Evolutionary conservation across 2,888 invertebrate genomes (phyloP), one percentile per base, ranked within the genome.

Genomic region (Podabrus alpinus): DNA sequence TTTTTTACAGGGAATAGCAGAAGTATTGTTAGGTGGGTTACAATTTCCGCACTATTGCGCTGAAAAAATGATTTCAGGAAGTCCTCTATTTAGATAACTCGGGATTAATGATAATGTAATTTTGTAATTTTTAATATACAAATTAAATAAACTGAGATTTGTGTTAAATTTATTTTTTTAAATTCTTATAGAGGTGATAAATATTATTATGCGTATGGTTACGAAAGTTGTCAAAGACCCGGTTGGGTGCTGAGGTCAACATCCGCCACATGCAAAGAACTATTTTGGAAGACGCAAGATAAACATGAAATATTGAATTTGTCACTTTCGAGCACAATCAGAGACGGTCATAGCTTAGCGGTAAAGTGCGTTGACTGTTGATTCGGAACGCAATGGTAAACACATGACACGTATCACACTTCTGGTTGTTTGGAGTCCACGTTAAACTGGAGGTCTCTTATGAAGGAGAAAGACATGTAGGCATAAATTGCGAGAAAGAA

Each of bases 31-130:
- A 21, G 88, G 90, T 82, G 92, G 92, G 5, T 85, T 93, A 24
- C 94, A 94, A 84, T 92, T 94, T 82, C 93, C 94, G 5, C 91
- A 90, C 83, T 91, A 91, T 84, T 94, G 94, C 84, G 92, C 93
- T 9, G 88, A 91, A 83, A 90, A 90, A 11, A 93, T 94, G 92
- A 86, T 93, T 88, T 90, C 91, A 69, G 91, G 92, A 81, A 89
- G 88, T 83, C 88, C 90, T 69, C 88, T 90, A 25, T 86, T 81
- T 78, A 87, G 86, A 81, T 13, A 17, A 16, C 13, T 13, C 16
- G 2, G 11, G 19, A n/a, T n/a, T 45, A n/a, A 45, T 45, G n/a
- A n/a, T 45, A n/a, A 45, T 45, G n/a, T 45, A n/a, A n/a, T 45
- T 45, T 45, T 45, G 45, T 45, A 45, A n/a, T 45, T 29, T 45